Percentiles rank a stretch among this genome's conserved stretches.
Conservation (phyloP, 2,797 vertebrate species). For the Melanotaenia parkinsoni region DNA sequence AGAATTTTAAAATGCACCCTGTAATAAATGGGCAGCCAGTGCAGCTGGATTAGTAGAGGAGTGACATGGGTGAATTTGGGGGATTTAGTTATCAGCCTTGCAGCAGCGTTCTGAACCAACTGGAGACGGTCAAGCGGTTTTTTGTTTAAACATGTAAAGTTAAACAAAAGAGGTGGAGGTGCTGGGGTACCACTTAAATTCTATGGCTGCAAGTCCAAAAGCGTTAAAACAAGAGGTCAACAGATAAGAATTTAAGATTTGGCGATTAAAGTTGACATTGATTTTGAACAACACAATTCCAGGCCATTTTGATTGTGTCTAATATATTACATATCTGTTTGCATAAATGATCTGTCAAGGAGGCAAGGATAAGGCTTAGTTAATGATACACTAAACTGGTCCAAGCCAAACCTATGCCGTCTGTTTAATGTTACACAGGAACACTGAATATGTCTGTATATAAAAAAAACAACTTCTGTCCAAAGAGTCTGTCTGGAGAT, state of each 20-base stretch:
- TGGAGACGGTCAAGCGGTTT: too few species aligned
- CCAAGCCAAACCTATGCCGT: neutral
- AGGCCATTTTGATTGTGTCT: neutral
- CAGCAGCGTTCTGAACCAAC: too few species aligned
- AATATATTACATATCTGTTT: neutral
- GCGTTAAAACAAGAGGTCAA: slow-evolving; percentile 18
- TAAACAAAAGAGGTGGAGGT: slow-evolving; percentile 5
- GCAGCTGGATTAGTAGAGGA: too few species aligned
- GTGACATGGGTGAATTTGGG: too few species aligned
- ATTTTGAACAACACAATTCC: neutral
- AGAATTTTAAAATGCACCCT: too few species aligned
- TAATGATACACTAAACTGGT: neutral
- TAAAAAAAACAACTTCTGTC: neutral
- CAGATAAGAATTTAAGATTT: slow-evolving; percentile 23
- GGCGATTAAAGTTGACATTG: neutral
- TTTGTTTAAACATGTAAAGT: too few species aligned
- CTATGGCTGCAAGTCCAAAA: slow-evolving; percentile 9
- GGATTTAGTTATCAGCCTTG: too few species aligned
- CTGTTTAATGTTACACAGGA: slow-evolving; percentile 13
- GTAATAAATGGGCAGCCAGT: too few species aligned
- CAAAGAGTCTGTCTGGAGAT: too few species aligned
- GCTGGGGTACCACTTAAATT: slow-evolving; percentile 28
- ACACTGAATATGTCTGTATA: neutral
- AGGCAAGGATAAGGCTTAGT: neutral
- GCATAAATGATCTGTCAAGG: neutral